phyloP scores from a whole-genome alignment of 1,140 invertebrate species.

The Lepidotrigona ventralis region DNA sequence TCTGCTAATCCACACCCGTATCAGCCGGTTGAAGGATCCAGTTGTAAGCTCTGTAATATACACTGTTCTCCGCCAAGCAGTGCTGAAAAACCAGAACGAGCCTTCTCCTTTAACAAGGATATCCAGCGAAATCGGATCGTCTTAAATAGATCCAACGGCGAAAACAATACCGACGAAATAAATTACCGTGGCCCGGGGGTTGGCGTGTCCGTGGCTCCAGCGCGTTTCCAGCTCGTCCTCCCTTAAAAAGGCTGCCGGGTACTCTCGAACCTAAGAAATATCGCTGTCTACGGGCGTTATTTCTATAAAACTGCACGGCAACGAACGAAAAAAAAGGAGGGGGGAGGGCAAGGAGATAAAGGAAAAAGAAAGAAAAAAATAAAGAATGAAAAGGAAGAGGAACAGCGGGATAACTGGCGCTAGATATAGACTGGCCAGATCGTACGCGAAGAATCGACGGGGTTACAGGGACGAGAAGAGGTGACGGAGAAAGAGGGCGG shows the following conservation, averaged over 20 bases:
- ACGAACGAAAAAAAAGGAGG: background rate
- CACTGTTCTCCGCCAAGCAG: background rate
- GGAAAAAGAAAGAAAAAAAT: background rate
- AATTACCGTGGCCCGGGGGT: conserved; percentile 14
- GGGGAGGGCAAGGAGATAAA: background rate
- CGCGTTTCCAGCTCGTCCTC: conserved; percentile 11
- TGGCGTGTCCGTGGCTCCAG: background rate
- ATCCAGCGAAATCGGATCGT: conserved; percentile 19
- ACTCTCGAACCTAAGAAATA: conserved; percentile 46
- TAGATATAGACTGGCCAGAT: conserved; percentile 38
- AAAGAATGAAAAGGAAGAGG: background rate
- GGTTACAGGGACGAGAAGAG: conserved; percentile 21
- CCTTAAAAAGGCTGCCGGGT: conserved; percentile 1
- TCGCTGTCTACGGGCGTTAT: conserved; percentile 40
- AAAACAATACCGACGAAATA: conserved; percentile 36
- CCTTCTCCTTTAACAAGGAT: conserved; percentile 9
- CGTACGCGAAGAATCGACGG: conserved; percentile 50
- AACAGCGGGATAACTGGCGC: conserved; percentile 34
- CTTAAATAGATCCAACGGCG: conserved; percentile 18
- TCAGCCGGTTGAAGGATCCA: background rate
- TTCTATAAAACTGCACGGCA: conserved; percentile 35
- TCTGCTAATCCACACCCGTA: background rate
- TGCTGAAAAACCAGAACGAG: background rate
- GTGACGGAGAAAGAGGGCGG: conserved; percentile 21
- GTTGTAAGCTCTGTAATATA: background rate